A percentile compares a stretch with the other conserved stretches of the same genome.
phyloP scores from a whole-genome alignment of 1,140 invertebrate genomes.

The Probaryconus sp. region DNA sequence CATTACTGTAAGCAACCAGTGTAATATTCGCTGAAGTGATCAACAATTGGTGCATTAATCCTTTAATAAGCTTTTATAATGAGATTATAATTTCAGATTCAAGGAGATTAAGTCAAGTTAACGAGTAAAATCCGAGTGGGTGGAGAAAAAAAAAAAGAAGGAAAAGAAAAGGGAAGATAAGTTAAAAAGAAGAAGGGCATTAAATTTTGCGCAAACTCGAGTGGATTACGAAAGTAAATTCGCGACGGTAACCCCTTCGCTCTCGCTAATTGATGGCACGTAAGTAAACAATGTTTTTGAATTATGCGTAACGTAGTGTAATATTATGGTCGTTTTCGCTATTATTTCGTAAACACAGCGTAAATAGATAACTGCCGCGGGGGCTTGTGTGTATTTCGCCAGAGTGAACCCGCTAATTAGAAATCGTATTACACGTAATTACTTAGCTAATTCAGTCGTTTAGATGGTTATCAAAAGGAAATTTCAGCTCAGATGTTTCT shows the following conservation, averaged over 20 bases:
- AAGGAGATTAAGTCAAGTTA: too few species aligned
- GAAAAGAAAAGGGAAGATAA: too few species aligned
- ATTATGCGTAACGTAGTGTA: slow-evolving; percentile 23
- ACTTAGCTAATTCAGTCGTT: slow-evolving; percentile 57
- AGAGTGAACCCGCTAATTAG: slow-evolving; percentile 53
- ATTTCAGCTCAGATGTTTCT: slow-evolving; percentile 45
- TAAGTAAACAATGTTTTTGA: slow-evolving; percentile 36
- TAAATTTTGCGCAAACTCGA: too few species aligned
- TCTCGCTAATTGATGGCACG: slow-evolving; percentile 20
- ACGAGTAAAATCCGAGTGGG: too few species aligned
- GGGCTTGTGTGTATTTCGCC: slow-evolving; percentile 54
- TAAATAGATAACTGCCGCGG: slow-evolving; percentile 53
- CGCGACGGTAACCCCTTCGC: slow-evolving; percentile 9
- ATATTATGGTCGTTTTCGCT: slow-evolving; percentile 46
- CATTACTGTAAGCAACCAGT: too few species aligned
- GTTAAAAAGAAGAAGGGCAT: too few species aligned
- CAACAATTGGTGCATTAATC: slow-evolving; percentile 12
- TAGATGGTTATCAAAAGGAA: slow-evolving; percentile 55
- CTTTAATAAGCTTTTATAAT: slow-evolving; percentile 9
- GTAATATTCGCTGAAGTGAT: too few species aligned
- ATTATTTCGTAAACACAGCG: slow-evolving; percentile 54
- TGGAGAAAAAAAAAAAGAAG: too few species aligned
- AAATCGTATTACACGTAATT: slow-evolving; percentile 57
- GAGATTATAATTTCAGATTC: too few species aligned
- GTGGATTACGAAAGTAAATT: slow-evolving; percentile 14